A percentile compares a stretch with the other conserved stretches of the same genome.
phyloP scores from a whole-genome alignment of 1,140 invertebrate genomes.

The Epicauta chinensis region DNA sequence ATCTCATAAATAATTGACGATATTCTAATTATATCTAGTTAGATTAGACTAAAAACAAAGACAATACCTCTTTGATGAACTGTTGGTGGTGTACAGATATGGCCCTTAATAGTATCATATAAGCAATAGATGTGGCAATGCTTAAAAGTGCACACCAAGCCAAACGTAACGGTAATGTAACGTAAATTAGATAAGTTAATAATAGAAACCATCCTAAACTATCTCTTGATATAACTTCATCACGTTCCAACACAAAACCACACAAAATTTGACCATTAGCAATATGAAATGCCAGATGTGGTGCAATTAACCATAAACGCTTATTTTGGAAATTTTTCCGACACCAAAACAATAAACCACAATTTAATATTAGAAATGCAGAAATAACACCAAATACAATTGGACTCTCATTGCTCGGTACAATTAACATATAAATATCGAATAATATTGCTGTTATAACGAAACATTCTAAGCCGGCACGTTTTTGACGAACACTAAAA shows the following conservation, averaged over 20 bases:
- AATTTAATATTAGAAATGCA: conserved; percentile 49
- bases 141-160: conserved; percentile 57
- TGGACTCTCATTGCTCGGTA: conserved; percentile 52
- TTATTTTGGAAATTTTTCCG: conserved; percentile 43
- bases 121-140: conserved; percentile 51
- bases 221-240: conserved; percentile 49
- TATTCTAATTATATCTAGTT: too few species aligned
- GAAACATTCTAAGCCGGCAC: conserved; percentile 70
- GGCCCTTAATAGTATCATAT: conserved; percentile 42
- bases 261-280: conserved; percentile 55
- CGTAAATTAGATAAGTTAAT: conserved; percentile 79
- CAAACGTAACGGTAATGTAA: conserved; percentile 69
- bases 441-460: conserved; percentile 61
- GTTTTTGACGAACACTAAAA: conserved; percentile 68
- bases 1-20: too few species aligned
- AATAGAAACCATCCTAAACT: conserved; percentile 72
- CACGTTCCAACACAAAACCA: conserved; percentile 50
- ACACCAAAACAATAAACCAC: conserved; percentile 48
- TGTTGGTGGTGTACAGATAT: conserved; percentile 22
- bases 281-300: conserved; percentile 57
- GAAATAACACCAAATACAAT: conserved; percentile 45
- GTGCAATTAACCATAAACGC: conserved; percentile 48
- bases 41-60: too few species aligned
- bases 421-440: conserved; percentile 52
- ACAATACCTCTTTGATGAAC: too few species aligned